Base-by-base conservation (phyloP, 2,797 vertebrate species). In the Lindbergichthys nudifrons region DNA sequence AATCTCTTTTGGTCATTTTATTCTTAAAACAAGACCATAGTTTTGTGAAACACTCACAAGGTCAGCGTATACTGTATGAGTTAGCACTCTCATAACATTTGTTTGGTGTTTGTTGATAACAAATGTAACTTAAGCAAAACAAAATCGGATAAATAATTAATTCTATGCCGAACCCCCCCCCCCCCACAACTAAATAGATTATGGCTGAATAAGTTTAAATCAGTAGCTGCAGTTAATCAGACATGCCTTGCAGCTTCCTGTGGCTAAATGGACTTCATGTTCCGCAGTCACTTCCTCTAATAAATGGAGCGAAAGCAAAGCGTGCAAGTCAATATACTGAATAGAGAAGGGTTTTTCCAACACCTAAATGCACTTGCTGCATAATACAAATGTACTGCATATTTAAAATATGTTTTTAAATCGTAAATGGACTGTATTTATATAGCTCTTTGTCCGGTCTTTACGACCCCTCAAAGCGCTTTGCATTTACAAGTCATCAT, bases 221-320 rank as follows among this genome's bases (percentile, higher is more conserved):
- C 7, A 5, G 36, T 16, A 18, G 9, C 51, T 13, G 13, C 6
- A 14, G 8, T 71, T 51, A n/a, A 43, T 77, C n/a, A 42, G 11
- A n/a, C 8, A 1, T 3, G 3, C 36, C 16, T 12, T 56, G 18
- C 10, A 11, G 42, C 48, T 68, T 57, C 54, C 59, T 61, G 43
- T 68, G 39, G 53, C 63, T 52, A 0, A 16, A 65, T 10, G 61
- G 10, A 43, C 41, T 19, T 21, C 1, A 58, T 71, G 57, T 53
- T 58, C 50, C 43, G 18, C 3, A 18, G 9, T 54, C 57, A 67
- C 65, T 83, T 83, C 73, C 77, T 77, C 66, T 74, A 26, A 26
- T 26, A 26, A 4, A 26, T 26, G 26, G 26, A 26, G 26, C 26
- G 26, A 26, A 26, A 26, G 4, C 26, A 26, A 26, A 26, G 26